Evolutionary conservation across 2,797 vertebrate genomes (phyloP).

Genomic region (Sebastes cheni): DNA sequence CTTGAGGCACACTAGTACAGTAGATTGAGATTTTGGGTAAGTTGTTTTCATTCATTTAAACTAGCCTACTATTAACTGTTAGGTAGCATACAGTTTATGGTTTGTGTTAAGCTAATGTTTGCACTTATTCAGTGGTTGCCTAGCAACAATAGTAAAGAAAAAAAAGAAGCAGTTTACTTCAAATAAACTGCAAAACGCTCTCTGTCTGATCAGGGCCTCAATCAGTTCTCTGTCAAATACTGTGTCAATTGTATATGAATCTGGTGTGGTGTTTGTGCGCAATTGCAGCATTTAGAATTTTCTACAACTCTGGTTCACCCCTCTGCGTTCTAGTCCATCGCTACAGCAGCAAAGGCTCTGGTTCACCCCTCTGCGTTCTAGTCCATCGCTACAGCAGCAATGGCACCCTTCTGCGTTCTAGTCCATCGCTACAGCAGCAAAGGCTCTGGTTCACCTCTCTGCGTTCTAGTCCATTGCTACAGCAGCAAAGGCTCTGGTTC

Average conservation of each 20-base stretch:
- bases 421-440: neutral
- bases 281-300: neutral
- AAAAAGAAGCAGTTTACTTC: too few species aligned
- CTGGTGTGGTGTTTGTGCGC: neutral
- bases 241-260: neutral
- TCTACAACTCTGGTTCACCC: neutral
- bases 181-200: too few species aligned
- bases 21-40: too few species aligned
- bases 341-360: neutral
- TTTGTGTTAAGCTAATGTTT: too few species aligned
- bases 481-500: neutral
- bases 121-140: too few species aligned
- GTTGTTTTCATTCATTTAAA: too few species aligned
- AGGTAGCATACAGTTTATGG: neutral
- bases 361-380: neutral
- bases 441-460: neutral
- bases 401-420: neutral
- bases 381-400: neutral
- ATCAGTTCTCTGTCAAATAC: neutral
- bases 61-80: too few species aligned
- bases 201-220: neutral
- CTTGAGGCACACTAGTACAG: too few species aligned
- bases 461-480: neutral
- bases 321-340: neutral
- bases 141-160: too few species aligned